Evolutionary conservation across 2,113 vertebrate genomes (phyloP).

Genomic region (Nerophis ophidion): DNA sequence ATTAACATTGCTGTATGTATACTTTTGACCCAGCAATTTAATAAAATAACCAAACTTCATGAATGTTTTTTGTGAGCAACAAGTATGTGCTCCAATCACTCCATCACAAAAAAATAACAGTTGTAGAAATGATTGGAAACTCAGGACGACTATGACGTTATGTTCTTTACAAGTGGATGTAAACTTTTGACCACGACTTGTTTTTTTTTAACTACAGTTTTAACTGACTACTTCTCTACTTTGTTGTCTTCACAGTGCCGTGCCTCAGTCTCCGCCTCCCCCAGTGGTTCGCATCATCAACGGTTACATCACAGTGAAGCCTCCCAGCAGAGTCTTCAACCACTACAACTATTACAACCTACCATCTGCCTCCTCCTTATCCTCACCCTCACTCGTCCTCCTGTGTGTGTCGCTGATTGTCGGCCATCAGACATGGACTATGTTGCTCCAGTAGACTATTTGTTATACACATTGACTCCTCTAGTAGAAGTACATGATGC

Average conservation of each 20-base stretch:
- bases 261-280: conserved; percentile 66
- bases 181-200: neutral
- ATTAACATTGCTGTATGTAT: no score
- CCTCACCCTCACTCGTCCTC: conserved; percentile 20
- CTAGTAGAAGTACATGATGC: neutral
- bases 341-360: conserved; percentile 38
- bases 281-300: conserved; percentile 75
- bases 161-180: no score
- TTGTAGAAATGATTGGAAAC: no score
- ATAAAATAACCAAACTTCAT: no score
- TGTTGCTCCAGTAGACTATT: conserved; percentile 26
- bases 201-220: neutral
- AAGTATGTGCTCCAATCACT: no score
- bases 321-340: conserved; percentile 39
- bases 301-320: conserved; percentile 71
- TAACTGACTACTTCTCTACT: neutral
- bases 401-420: conserved; percentile 42
- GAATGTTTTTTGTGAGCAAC: no score
- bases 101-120: no score
- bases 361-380: conserved; percentile 23
- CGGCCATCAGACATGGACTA: conserved; percentile 37
- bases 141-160: no score
- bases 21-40: no score
- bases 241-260: conserved; percentile 60
- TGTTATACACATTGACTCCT: neutral